Base-by-base conservation (phyloP, 2,888 invertebrate genomes). In the Ametastegia equiseti region DNA sequence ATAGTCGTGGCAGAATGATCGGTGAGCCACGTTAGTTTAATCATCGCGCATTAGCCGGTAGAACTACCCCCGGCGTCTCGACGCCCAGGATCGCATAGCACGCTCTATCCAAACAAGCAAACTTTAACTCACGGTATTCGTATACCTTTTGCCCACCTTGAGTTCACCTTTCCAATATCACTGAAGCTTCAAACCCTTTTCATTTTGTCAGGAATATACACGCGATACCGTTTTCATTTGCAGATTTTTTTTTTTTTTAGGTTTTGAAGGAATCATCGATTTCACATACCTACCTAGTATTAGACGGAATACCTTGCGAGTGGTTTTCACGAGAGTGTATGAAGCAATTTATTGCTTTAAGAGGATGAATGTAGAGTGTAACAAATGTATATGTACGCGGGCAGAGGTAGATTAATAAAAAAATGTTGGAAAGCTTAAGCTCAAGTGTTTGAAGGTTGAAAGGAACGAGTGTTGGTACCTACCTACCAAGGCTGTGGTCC, bases 11-110 rank as follows among this genome's bases (percentile, higher is more conserved):
- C 90, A 86, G 90, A 87, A 89, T 91, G 91, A 91, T 91, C 87
- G 90, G 91, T 91, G 88, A 90, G 86, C 87, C 86, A 88, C 90
- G 91, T 91, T 91, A 91, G 90, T 91, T 91, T 91, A 91, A 91
- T 91, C 91, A 91, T 91, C 91, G 88, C 91, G 90, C 91, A 91
- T 91, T 91, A 91, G 90, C 91, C 79, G 88, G 83, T 82, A 78
- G 78, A 57, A 78, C 78, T 78, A 78, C 78, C 78, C 78, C 78
- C 63, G 63, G 45, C 78, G 80, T 75, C 63, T 54, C 27, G 45
- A 39, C 69, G 30, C 50, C 42, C 78, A 39, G 50, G 23, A 42
- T 42, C 42, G 11, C 9, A 36, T 30, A 45, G 54, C 36, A 30
- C 54, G 39, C 54, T 54, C 23, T 86, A 84, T 86, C 87, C 82